Evolutionary conservation across 2,888 invertebrate genomes (phyloP).

Genomic region (Osedax frankpressi): DNA sequence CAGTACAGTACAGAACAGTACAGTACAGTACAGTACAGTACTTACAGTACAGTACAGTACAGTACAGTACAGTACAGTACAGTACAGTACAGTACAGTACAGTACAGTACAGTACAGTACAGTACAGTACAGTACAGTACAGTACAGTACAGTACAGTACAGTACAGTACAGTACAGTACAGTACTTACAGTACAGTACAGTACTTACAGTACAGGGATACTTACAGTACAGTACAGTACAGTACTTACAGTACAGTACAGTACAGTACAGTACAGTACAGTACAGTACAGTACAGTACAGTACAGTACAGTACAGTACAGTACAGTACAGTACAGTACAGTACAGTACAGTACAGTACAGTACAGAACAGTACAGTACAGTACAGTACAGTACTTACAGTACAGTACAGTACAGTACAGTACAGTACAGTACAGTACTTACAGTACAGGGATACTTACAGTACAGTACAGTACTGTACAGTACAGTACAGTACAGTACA

Average conservation of each 20-base stretch:
- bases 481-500: conserved; percentile 15
- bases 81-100: conserved; percentile 10
- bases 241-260: conserved; percentile 21
- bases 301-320: not conserved
- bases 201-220: too few relatives aligned
- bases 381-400: conserved; percentile 16
- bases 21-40: conserved; percentile 10
- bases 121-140: conserved; percentile 20
- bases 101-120: conserved; percentile 15
- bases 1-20: conserved; percentile 21
- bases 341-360: not conserved
- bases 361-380: conserved; percentile 2
- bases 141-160: conserved; percentile 19
- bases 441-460: too few relatives aligned
- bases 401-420: conserved; percentile 11
- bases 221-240: conserved; percentile 19
- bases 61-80: conserved; percentile 15
- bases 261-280: conserved; percentile 20
- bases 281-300: conserved; percentile 17
- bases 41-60: conserved; percentile 14
- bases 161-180: conserved; percentile 2
- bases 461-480: conserved; percentile 15
- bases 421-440: conserved; percentile 10
- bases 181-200: conserved; percentile 11
- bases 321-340: not conserved